Base-by-base conservation (phyloP, 2,797 vertebrate genomes). In the Dendrocincla tyrannina region DNA sequence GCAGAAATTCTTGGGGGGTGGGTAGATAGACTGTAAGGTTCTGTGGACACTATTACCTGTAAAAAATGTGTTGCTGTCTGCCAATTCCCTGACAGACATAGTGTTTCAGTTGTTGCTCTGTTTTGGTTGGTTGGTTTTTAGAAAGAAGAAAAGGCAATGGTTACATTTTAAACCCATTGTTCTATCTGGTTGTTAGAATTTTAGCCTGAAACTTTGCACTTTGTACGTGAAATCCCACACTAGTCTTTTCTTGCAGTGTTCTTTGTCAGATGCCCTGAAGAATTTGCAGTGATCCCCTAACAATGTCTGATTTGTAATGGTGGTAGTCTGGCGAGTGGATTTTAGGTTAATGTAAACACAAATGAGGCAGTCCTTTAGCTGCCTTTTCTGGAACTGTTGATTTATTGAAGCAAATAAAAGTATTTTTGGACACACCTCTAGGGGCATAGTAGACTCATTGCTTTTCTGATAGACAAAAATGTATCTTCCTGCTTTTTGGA, bases 341-440 rank as follows among this genome's bases (percentile, higher is more conserved):
- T 85, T 84, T 77, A 79, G 70, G 74, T 93, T 60, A 47, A 95
- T 93, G 89, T 88, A 96, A 92, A 94, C 64, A 56, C 77, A 89
- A 95, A 94, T 75, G 62, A 17, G 89, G 58, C 59, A 72, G 35
- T 91, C 10, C 52, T 96, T 96, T 80, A 81, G 58, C 82, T 17
- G 7, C 75, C 47, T 85, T 91, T 91, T 85, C 46, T 95, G 75
- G 70, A 85, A 74, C 75, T 96, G 81, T 91, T 74, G 13, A 90
- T 74, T 68, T 55, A 81, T 89, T 94, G 92, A 94, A 80, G 58
- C 53, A 91, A 96, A 94, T 77, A 92, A 93, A 95, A 95, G 83
- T 96, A 93, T 95, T 93, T 96, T 95, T 97, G 87, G 89, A 93
- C 86, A 89, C 70, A 70, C 46, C 63, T 88, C 64, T 94, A 88